A percentile compares a stretch with the other conserved stretches of the same genome.
phyloP scores from a whole-genome alignment of 2,888 invertebrate genomes.

The Philopedon plagiatum region DNA sequence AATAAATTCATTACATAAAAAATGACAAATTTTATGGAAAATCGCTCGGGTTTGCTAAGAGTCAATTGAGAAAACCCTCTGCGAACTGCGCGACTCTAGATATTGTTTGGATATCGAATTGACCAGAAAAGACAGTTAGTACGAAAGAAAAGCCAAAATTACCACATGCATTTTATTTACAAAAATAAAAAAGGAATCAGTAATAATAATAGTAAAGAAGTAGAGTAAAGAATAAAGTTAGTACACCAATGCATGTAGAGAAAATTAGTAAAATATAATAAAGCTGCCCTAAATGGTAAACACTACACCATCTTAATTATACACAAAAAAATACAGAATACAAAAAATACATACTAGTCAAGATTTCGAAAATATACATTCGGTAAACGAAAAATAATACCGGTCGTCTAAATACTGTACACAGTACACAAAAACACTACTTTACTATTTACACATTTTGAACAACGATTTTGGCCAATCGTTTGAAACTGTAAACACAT shows the following conservation, averaged over 20 bases:
- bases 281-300: neutral
- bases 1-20: too few species aligned
- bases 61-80: neutral
- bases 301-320: neutral
- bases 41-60: too few species aligned
- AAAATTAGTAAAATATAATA: neutral
- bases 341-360: neutral
- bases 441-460: neutral
- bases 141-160: slow-evolving; percentile 7
- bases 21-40: too few species aligned
- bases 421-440: neutral
- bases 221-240: neutral
- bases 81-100: too few species aligned
- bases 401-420: neutral
- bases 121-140: neutral
- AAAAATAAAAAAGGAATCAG: neutral
- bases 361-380: neutral
- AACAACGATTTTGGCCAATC: neutral
- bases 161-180: slow-evolving; percentile 6
- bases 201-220: neutral
- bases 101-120: neutral
- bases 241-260: neutral
- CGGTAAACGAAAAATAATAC: neutral
- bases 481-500: neutral
- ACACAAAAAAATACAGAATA: neutral